Evolutionary conservation across 2,797 vertebrate genomes (phyloP), one percentile per base, ranked within the genome.

Genomic region (Erpetoichthys calabaricus): DNA sequence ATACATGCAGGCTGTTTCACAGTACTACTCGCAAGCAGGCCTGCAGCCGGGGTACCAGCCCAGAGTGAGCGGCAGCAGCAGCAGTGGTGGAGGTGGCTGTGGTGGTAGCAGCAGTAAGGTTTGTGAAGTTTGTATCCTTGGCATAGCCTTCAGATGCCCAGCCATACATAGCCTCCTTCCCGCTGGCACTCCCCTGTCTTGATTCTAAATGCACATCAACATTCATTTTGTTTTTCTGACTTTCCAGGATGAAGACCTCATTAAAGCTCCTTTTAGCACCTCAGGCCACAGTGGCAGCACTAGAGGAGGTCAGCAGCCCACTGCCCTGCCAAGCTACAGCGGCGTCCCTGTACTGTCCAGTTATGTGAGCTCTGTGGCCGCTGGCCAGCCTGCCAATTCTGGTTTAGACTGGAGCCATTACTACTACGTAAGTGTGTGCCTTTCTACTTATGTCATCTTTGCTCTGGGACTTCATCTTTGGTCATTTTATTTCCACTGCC

Each of bases 1-100:
- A 62, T 87, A 84, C 78, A 83, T 91, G 79, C 82, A 83, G 69
- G 79, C 82, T 2, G 66, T 87, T 57, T 84, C 87, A 73, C 74
- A 86, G 53, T 85, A 88, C 79, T 83, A 84, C 68, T 74, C 78
- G 56, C 84, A 60, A 67, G 68, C 76, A 69, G 66, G 76, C 61
- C 71, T 78, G 55, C 86, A 81, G 57, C 72, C 75, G 62, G 45
- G 62, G 57, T 88, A 81, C 63, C 65, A 70, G 57, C 72, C 69
- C 58, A 61, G 68, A 65, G 73, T 25, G 25, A 25, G 25, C 25
- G 25, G 25, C 25, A 25, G 25, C 25, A 25, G 25, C 25, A 25
- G 25, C 25, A 25, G 25, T 25, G 25, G 25, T 2, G 25, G 25
- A n/a, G n/a, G n/a, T n/a, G n/a, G n/a, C n/a, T n/a, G n/a, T n/a